Percentiles rank a stretch among this genome's conserved stretches.
Conservation (phyloP, 2,113 vertebrate genomes). For the Pagrus major region DNA sequence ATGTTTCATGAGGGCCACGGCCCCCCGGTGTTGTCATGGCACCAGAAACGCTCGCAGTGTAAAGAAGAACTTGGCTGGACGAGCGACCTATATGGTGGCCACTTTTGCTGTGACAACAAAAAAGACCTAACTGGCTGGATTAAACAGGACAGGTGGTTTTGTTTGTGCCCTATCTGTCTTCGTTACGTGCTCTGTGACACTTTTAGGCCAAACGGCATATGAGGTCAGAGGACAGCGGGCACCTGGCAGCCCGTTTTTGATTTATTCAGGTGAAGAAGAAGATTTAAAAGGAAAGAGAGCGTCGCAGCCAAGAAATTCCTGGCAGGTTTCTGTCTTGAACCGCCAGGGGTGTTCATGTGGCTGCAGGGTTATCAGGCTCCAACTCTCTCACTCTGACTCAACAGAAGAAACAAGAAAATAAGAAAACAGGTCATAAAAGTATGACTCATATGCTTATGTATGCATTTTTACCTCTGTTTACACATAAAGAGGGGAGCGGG, state of each 20-base stretch:
- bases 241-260: neutral
- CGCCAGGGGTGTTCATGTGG: conserved; percentile 6
- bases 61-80: conserved; percentile 20
- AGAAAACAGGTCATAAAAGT: conserved; percentile 38
- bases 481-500: conserved; percentile 23
- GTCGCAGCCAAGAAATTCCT: conserved; percentile 27
- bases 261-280: conserved; percentile 22
- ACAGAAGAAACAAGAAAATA: conserved; percentile 17
- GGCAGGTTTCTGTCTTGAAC: conserved; percentile 13
- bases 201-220: conserved; percentile 24
- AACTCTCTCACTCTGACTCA: conserved; percentile 7
- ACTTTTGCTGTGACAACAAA: conserved; percentile 16
- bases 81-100: conserved; percentile 22
- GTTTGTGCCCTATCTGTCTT: conserved; percentile 8
- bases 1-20: conserved; percentile 14
- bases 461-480: conserved; percentile 38
- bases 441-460: conserved; percentile 21
- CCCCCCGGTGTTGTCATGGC: conserved; percentile 34
- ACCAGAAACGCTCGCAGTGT: conserved; percentile 16
- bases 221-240: conserved; percentile 12
- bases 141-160: conserved; percentile 45
- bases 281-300: conserved; percentile 13
- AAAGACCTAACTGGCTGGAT: conserved; percentile 15
- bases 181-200: conserved; percentile 11
- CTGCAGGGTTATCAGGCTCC: conserved; percentile 10